These are phyloP conservation scores for Struthio camelus DNA, from an alignment of 2,113 vertebrate species.

Conservation along the genomic window DNA sequence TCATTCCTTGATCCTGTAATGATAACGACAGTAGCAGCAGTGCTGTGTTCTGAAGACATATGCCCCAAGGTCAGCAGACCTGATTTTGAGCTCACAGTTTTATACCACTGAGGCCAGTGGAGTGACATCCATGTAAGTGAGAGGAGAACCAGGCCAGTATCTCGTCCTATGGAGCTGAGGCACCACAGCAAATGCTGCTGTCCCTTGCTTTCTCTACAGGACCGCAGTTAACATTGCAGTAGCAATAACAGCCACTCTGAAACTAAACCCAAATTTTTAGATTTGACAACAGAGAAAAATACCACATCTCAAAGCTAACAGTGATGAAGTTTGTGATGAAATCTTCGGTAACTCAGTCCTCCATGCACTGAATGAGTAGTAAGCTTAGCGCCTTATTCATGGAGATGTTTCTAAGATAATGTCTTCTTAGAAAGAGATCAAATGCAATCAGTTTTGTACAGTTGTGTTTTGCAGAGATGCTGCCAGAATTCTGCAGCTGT, in stretches of 20 bases:
- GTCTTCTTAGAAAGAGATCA: conserved; percentile 40
- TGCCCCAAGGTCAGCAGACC: background rate
- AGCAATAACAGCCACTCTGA: background rate
- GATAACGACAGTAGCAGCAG: background rate
- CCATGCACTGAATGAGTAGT: background rate
- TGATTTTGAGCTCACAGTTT: background rate
- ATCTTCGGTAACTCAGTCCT: background rate
- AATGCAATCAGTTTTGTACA: background rate
- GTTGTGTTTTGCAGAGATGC: background rate
- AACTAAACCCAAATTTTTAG: background rate
- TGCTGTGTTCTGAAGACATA: background rate
- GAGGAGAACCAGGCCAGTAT: background rate
- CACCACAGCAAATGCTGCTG: background rate
- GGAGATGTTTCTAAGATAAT: background rate
- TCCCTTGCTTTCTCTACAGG: background rate
- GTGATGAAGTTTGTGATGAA: background rate
- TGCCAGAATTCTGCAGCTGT: background rate
- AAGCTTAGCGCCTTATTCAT: background rate
- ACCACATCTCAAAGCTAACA: background rate
- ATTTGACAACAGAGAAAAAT: background rate
- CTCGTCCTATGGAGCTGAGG: background rate
- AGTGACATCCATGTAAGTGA: background rate
- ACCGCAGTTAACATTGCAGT: background rate
- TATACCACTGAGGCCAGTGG: background rate
- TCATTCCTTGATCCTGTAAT: background rate